These are phyloP conservation scores for Pedionomus torquatus DNA, from an alignment of 2,113 vertebrate genomes.

Conservation along the genomic window DNA sequence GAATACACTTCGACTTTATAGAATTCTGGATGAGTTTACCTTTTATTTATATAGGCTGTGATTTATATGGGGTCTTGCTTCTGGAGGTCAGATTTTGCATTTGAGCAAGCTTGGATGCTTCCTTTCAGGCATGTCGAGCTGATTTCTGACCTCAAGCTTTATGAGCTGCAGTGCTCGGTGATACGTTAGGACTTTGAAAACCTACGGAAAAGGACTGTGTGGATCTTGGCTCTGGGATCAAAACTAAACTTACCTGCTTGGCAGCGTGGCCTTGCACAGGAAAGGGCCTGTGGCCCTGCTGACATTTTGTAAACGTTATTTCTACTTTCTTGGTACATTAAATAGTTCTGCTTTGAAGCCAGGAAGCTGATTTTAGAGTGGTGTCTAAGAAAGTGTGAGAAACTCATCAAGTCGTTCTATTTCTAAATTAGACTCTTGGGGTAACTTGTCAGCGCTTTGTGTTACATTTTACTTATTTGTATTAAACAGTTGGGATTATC, in stretches of 20 bases:
- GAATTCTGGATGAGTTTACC: not conserved
- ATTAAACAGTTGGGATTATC: not conserved
- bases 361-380: not conserved
- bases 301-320: not conserved
- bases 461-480: not conserved
- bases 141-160: conserved; percentile 7
- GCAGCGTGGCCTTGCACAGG: not conserved
- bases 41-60: not conserved
- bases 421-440: not conserved
- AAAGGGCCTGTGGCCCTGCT: not conserved
- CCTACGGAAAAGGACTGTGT: not conserved
- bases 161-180: not conserved
- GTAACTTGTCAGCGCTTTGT: not conserved
- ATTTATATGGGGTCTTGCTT: not conserved
- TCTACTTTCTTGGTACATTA: conserved; percentile 17
- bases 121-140: not conserved
- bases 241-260: not conserved
- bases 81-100: not conserved
- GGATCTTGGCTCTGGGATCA: not conserved
- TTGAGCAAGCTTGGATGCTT: not conserved
- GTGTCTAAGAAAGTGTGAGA: not conserved
- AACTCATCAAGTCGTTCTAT: not conserved
- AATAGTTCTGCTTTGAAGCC: not conserved
- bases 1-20: not conserved
- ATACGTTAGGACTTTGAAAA: not conserved